Base-by-base conservation (phyloP, 92 coral and sea anemone genomes). In the Epizoanthus illoricatus region DNA sequence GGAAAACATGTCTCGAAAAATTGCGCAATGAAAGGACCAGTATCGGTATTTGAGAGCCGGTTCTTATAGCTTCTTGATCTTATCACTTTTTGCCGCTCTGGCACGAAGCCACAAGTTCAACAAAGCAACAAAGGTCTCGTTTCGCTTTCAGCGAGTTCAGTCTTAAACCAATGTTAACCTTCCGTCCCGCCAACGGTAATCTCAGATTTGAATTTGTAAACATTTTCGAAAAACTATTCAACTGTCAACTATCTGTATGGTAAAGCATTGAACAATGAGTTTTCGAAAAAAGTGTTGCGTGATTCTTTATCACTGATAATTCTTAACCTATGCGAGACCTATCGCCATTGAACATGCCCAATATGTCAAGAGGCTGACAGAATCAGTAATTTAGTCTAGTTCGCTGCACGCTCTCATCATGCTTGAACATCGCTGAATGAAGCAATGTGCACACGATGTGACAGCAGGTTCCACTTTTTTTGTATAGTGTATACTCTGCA, bases 151-250 rank as follows among this genome's bases (percentile, higher is more conserved):
- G 17, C 65, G 13, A 28, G 16, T 23, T 69, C 55, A 21, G 12
- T 36, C 73, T 23, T 62, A 42, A 76, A 19, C 40, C 12, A 75
- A 59, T 42, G 3, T 39, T 55, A 54, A 73, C 40, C 54, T 72
- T 72, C 15, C 39, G 54, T 39, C 40, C 2, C 55, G 16, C 28
- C 65, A 74, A 28, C 4, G 81, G 61, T 5, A 52, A 52, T 52
- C 56, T 52, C 15, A 9, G 16, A 40, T 61, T 40, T 76, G 58
- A 76, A 61, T 76, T n/a, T 61, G 17, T 76, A 76, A 42, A 76
- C 59, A 20, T 18, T 36, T 62, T 76, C n/a, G 15, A 15, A 60
- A 76, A 42, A 33, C 15, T 68, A 19, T 60, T 76, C 59, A 42
- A 17, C 15, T 74, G 47, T 33, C 15, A 36, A 5, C 21, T 60